Percentiles rank a stretch among this genome's conserved stretches.
These are phyloP conservation scores for Coccyzus lansbergi DNA, from an alignment of 2,797 vertebrate species.

Conservation along the genomic window DNA sequence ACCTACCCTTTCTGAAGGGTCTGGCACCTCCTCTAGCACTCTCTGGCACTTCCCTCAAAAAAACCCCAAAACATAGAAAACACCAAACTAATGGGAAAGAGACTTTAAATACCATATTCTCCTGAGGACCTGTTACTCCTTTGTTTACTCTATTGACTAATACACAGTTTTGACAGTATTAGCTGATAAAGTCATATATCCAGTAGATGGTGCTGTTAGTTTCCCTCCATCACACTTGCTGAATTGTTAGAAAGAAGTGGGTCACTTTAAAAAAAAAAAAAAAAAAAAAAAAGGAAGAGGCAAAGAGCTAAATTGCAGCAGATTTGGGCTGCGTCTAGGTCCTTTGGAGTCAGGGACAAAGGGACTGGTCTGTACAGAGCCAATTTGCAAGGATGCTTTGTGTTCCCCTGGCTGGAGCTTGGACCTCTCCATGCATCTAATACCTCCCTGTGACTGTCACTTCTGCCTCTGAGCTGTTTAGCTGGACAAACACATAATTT, in stretches of 20 bases:
- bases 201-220: constrained; percentile 67
- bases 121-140: neutral
- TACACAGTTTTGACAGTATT: neutral
- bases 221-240: neutral
- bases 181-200: neutral
- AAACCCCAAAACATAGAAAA: neutral
- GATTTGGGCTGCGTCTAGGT: neutral
- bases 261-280: neutral
- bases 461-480: constrained; percentile 15
- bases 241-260: constrained; percentile 15
- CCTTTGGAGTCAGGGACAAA: constrained; percentile 2
- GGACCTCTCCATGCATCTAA: neutral
- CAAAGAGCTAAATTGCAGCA: neutral
- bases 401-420: neutral
- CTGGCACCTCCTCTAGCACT: too few relatives aligned
- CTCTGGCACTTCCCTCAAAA: fast-evolving
- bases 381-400: neutral
- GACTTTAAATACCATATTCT: neutral
- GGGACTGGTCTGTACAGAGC: neutral
- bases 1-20: too few relatives aligned
- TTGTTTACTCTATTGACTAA: neutral
- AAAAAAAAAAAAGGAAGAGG: neutral
- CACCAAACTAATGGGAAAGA: neutral
- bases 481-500: constrained; percentile 38
- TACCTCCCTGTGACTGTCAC: neutral